phyloP scores from a whole-genome alignment of 2,113 vertebrate genomes.

The Daphoenositta chrysoptera region DNA sequence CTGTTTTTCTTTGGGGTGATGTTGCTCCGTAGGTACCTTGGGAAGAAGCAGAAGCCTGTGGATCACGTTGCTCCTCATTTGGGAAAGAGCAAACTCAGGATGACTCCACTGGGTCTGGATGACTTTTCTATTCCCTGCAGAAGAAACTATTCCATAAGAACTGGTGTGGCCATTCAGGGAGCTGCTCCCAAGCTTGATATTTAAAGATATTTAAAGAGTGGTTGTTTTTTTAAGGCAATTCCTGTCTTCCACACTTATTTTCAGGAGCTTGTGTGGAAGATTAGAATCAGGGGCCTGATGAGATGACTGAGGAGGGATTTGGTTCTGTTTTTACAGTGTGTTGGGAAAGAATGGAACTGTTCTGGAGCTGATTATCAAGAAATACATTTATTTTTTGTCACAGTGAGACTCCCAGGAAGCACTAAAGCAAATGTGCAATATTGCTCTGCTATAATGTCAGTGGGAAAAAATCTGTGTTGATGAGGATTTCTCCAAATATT shows the following conservation, averaged over 20 bases:
- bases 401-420: neutral
- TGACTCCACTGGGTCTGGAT: neutral
- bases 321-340: neutral
- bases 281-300: accelerated
- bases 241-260: neutral
- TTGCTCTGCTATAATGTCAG: accelerated
- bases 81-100: neutral
- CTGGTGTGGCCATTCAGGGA: neutral
- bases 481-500: neutral
- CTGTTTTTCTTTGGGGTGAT: neutral
- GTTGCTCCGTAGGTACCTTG: neutral
- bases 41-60: neutral
- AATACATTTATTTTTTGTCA: neutral
- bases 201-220: neutral
- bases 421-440: accelerated
- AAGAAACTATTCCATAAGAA: accelerated
- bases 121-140: neutral
- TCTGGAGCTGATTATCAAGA: neutral
- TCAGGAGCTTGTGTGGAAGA: neutral
- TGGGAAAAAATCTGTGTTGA: neutral
- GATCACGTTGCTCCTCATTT: neutral
- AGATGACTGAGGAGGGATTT: neutral
- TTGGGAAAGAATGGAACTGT: neutral
- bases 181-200: neutral
- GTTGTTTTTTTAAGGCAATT: neutral